A percentile compares a stretch with the other conserved stretches of the same genome.
Evolutionary conservation across 2,113 vertebrate genomes (phyloP).

Genomic region (Megalops atlanticus): DNA sequence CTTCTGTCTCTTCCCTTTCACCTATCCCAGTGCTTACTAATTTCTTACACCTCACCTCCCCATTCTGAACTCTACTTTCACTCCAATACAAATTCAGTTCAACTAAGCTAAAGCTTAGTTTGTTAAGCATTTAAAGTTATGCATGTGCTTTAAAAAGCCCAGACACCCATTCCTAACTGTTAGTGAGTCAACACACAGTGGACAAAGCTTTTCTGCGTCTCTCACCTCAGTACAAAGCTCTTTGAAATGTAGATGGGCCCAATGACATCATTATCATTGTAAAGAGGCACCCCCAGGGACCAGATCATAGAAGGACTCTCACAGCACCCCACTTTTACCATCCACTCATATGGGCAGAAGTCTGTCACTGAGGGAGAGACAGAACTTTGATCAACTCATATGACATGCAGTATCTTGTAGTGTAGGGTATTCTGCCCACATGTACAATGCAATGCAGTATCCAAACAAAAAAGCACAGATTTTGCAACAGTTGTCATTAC

Average conservation of each 20-base stretch:
- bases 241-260: not conserved
- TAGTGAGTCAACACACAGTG: not conserved
- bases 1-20: too few species aligned
- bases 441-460: not conserved
- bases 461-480: not conserved
- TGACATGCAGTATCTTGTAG: not conserved
- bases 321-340: not conserved
- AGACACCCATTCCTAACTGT: not conserved
- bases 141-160: not conserved
- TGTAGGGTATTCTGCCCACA: not conserved
- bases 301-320: too few species aligned
- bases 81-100: not conserved
- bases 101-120: too few species aligned
- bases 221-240: not conserved
- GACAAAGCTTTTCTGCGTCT: not conserved
- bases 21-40: too few species aligned
- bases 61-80: not conserved
- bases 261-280: not conserved
- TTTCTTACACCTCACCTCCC: not conserved
- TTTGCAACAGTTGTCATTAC: not conserved
- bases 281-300: not conserved
- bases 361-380: too few species aligned
- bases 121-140: too few species aligned
- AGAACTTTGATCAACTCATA: not conserved
- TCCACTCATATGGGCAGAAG: not conserved